Evolutionary conservation across 2,888 invertebrate species (phyloP).

Genomic region (Athripsodes cinereus): DNA sequence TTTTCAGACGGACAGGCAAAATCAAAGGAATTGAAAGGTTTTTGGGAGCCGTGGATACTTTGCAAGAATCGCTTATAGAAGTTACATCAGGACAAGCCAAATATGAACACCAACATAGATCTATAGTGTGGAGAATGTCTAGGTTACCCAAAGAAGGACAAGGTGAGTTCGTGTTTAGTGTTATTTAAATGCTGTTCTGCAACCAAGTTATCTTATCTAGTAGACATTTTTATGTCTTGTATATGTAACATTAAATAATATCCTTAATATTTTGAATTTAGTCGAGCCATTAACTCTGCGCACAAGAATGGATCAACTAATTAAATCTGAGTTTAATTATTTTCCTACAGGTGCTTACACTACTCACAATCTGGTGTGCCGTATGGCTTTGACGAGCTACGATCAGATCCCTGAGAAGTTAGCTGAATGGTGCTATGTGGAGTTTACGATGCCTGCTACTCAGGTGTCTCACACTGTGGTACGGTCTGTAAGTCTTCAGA

Average conservation of each 20-base stretch:
- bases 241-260: background rate
- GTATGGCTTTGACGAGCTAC: conserved; percentile 92
- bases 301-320: background rate
- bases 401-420: conserved; percentile 95
- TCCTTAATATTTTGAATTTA: background rate
- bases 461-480: conserved; percentile 94
- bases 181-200: too few relatives aligned
- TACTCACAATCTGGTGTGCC: conserved; percentile 90
- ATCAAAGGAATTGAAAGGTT: conserved; percentile 90
- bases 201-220: background rate
- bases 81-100: conserved; percentile 96
- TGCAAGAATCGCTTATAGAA: conserved; percentile 89
- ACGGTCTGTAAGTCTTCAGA: conserved; percentile 85
- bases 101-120: conserved; percentile 96
- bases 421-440: conserved; percentile 82
- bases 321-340: background rate
- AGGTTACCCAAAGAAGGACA: conserved; percentile 97
- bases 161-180: too few relatives aligned
- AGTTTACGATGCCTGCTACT: conserved; percentile 98
- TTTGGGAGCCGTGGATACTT: conserved; percentile 82
- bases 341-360: conserved; percentile 95
- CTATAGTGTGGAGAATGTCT: conserved; percentile 98
- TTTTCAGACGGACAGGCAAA: conserved; percentile 69
- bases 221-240: background rate
- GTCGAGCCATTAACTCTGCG: background rate